Conservation (phyloP, 1,140 invertebrate genomes). For the Cyrtorhinus lividipennis region DNA sequence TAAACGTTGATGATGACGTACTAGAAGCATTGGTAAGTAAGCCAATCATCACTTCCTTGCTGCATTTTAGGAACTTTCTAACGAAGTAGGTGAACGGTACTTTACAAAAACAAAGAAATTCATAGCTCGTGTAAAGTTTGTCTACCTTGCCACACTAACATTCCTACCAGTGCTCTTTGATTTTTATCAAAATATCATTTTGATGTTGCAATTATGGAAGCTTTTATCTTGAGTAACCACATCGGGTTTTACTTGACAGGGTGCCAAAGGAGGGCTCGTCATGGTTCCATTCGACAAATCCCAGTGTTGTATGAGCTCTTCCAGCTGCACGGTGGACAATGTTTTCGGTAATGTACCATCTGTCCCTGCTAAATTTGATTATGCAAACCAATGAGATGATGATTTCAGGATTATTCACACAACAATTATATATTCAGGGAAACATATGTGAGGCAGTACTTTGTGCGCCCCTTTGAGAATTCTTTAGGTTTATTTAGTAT, state of each 20-base stretch:
- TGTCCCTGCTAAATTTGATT: too few relatives aligned
- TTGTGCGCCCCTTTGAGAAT: too few relatives aligned
- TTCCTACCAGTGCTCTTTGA: not conserved
- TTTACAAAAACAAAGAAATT: too few relatives aligned
- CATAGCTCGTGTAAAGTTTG: not conserved
- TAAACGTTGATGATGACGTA: not conserved
- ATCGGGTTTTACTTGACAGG: not conserved
- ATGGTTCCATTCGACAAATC: not conserved
- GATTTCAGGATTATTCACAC: too few relatives aligned
- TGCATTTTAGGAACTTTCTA: too few relatives aligned
- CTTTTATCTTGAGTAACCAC: not conserved
- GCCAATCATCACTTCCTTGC: not conserved
- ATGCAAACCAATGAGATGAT: too few relatives aligned
- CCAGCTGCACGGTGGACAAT: not conserved
- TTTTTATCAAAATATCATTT: not conserved
- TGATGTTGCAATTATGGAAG: not conserved
- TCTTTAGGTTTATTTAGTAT: too few relatives aligned
- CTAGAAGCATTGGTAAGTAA: not conserved
- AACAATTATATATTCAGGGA: too few relatives aligned
- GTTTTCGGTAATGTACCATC: not conserved
- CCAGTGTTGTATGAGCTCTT: not conserved
- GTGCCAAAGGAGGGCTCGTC: not conserved
- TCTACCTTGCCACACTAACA: not conserved
- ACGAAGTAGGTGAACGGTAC: too few relatives aligned
- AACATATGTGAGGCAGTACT: too few relatives aligned